These are phyloP conservation scores for Dasysyrphus albostriatus DNA, from an alignment of 2,888 invertebrate genomes.

Conservation along the genomic window DNA sequence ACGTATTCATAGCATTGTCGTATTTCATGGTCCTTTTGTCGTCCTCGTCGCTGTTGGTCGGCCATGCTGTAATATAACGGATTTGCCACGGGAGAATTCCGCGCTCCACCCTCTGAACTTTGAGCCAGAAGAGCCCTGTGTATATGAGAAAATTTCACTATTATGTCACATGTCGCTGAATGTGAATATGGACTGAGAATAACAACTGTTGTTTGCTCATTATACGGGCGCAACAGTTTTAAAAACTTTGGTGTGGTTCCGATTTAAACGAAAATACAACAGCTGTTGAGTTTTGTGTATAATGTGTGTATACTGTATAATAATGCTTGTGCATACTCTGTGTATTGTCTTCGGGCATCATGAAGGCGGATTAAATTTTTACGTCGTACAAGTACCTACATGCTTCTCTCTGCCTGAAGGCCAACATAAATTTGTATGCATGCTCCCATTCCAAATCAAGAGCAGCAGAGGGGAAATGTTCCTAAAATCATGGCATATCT, in stretches of 20 bases:
- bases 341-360: constrained; percentile 49
- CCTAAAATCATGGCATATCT: neutral
- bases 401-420: constrained; percentile 52
- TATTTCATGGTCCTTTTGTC: constrained; percentile 1
- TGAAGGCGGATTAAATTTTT: constrained; percentile 57
- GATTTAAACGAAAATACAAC: constrained; percentile 43
- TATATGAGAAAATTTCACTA: constrained; percentile 58
- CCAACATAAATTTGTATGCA: constrained; percentile 18
- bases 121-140: too few relatives aligned
- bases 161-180: constrained; percentile 62
- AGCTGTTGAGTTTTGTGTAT: constrained; percentile 45
- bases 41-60: neutral
- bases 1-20: constrained; percentile 33
- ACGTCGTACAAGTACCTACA: constrained; percentile 42
- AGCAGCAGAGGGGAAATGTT: neutral
- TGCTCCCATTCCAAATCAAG: constrained; percentile 6
- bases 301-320: neutral
- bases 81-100: constrained; percentile 46
- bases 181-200: constrained; percentile 23
- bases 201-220: constrained; percentile 72
- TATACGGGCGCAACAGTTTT: constrained; percentile 70
- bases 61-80: neutral
- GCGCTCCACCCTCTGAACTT: constrained; percentile 17
- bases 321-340: neutral
- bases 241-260: constrained; percentile 36